Evolutionary conservation across 53 echinoderm and acorn worm genomes (phyloP), one percentile per base, ranked within the genome.

Genomic region (Henricia sp.): DNA sequence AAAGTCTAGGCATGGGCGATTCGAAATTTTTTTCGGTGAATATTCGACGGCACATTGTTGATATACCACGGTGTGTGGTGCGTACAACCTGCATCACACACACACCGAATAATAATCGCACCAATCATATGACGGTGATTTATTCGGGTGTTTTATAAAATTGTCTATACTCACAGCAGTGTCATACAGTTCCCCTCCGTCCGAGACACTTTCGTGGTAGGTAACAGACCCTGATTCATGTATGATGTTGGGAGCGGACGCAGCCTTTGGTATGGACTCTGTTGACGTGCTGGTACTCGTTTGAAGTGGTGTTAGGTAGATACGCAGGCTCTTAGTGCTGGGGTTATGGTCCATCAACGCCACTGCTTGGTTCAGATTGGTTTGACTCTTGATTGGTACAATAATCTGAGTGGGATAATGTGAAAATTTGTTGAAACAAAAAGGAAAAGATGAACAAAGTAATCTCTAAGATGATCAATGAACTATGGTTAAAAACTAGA

Each of bases 281-380:
- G 84, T 42, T 14, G 56, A 29, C 16, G 36, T 59, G 41, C 13
- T 70, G 27, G 59, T 58, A 59, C 59, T n/a, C 76, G 60, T 41
- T 76, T 76, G 76, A 25, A 76, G 23, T 9, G 76, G 76, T 13
- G 76, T 84, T 12, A 94, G 88, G 64, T 91, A 91, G 29, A 91
- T 46, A 24, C 94, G 52, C 21, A 94, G 91, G 54, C 94, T 94
- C 74, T 94, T 94, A 34, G 90, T 82, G 39, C 72, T 90, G 29
- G 91, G 91, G 65, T 90, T 90, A 21, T 82, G 85, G 59, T 94
- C 94, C 51, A 91, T 91, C 56, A 94, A 85, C 77, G 91, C 94
- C 50, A 90, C 78, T 17, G 94, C 91, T 29, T 94, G 91, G 50
- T 91, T 88, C 39, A 94, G 65, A 52, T 94, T 91, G 1, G 77